Base-by-base conservation (phyloP, 2,797 vertebrate species). In the Acropternis orthonyx region DNA sequence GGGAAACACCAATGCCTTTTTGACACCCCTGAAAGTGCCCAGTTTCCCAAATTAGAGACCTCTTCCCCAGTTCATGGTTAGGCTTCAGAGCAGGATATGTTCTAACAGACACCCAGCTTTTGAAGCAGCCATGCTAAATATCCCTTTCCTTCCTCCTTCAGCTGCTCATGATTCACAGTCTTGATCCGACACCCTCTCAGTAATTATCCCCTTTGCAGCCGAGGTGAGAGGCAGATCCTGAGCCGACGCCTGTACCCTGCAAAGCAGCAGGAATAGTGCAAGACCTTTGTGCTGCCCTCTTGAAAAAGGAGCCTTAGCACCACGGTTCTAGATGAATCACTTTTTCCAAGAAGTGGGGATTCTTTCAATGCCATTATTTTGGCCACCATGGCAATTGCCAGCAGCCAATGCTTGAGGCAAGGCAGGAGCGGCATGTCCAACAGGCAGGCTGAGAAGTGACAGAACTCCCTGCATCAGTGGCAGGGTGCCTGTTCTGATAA, bases 181-280 rank as follows among this genome's bases (percentile, higher is more conserved):
- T 44, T 49, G 49, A 26, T 84, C 34, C 92, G 83, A 58, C 86
- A 84, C 80, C 73, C 61, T 88, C 76, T 78, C 67, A 72, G 62
- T 54, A 96, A 93, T 93, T 75, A 75, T 56, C 37, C 65, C 58
- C 41, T 78, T 30, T 10, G 34, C 11, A 3, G 65, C 68, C 89
- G 75, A 81, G 76, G 65, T 2, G 1, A 85, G 43, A 83, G 61
- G 61, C 41, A 80, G 48, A 56, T 37, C 63, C 1, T 3, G 61
- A 63, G 51, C 44, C 0, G 0, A 34, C 0, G 0, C 0, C 59
- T 23, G 32, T 12, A 37, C 61, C 61, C 80, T 77, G 30, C 32
- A 52, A 84, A 96, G 54, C 68, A 76, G 34, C 28, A 39, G 73
- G 68, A 39, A 69, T 7, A 49, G 15, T 0, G 7, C 2, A 7